phyloP scores from a whole-genome alignment of 2,888 invertebrate species.

The Venustoraphidia nigricollis region DNA sequence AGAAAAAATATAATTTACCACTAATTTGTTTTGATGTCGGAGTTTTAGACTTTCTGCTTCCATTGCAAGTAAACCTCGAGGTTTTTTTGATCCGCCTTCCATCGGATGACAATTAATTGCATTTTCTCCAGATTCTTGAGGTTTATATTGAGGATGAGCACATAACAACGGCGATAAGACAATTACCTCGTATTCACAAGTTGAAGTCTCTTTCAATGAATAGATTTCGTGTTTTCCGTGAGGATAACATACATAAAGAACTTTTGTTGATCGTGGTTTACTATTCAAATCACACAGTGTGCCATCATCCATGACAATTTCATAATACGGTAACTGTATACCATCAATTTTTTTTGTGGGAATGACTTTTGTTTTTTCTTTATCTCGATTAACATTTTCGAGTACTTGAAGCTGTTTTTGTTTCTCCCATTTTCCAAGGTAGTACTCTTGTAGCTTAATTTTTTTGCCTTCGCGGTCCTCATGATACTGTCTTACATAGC shows the following conservation, averaged over 20 bases:
- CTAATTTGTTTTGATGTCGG: conserved; percentile 37
- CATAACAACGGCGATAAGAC: conserved; percentile 80
- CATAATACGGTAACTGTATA: conserved; percentile 73
- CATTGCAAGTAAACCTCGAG: conserved; percentile 51
- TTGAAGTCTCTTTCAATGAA: conserved; percentile 82
- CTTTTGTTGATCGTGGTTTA: conserved; percentile 62
- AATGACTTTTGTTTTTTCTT: conserved; percentile 30
- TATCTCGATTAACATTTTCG: conserved; percentile 34
- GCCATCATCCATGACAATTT: conserved; percentile 76
- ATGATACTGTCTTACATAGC: conserved; percentile 84
- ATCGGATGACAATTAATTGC: conserved; percentile 58
- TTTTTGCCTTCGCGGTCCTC: conserved; percentile 83
- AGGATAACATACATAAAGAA: conserved; percentile 78
- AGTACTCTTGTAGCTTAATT: conserved; percentile 71
- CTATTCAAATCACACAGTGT: conserved; percentile 85
- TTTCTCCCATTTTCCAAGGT: conserved; percentile 61
- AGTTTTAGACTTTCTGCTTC: conserved; percentile 58
- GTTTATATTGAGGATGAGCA: conserved; percentile 73
- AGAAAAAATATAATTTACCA: conserved; percentile 26
- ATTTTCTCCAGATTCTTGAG: conserved; percentile 62
- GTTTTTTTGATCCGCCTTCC: conserved; percentile 51
- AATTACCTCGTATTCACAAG: conserved; percentile 88
- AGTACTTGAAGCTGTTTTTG: conserved; percentile 43
- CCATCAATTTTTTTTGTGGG: conserved; percentile 69
- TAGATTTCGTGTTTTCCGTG: conserved; percentile 85